A percentile compares a stretch with the other conserved stretches of the same genome.
Conservation (phyloP, 2,797 vertebrate species). For the Falco cherrug region DNA sequence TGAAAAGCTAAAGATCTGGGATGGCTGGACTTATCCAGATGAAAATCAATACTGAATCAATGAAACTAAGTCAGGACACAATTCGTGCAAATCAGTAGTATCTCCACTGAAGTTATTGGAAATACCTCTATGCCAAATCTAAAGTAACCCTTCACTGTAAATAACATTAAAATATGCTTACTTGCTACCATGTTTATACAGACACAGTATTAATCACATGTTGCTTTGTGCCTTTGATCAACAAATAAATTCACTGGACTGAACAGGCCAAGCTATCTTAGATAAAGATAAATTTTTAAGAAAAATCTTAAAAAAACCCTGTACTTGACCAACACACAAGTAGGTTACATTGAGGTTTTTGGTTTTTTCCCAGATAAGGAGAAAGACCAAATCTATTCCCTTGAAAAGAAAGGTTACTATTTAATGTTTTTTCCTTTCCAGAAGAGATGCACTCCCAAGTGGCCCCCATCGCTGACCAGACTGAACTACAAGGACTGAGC, state of each 20-base stretch:
- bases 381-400: not conserved
- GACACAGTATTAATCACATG: not conserved
- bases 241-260: not conserved
- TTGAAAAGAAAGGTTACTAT: not conserved
- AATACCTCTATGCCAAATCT: not conserved
- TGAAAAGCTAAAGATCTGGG: not conserved
- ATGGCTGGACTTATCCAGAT: not conserved
- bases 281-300: not conserved
- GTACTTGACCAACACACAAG: accelerated
- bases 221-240: not conserved
- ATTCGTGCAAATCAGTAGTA: not conserved
- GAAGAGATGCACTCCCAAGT: not conserved
- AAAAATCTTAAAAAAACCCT: not conserved
- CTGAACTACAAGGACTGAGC: not conserved
- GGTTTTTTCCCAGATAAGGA: not conserved
- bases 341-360: not conserved
- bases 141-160: not conserved
- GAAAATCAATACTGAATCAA: not conserved
- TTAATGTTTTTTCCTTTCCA: not conserved
- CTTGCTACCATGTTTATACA: not conserved
- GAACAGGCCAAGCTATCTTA: not conserved
- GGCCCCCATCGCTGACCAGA: not conserved
- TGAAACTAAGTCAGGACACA: not conserved
- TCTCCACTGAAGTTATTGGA: not conserved
- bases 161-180: not conserved